These are phyloP conservation scores for Chrysopilus asiliformis DNA, from an alignment of 2,888 invertebrate genomes.

Conservation along the genomic window DNA sequence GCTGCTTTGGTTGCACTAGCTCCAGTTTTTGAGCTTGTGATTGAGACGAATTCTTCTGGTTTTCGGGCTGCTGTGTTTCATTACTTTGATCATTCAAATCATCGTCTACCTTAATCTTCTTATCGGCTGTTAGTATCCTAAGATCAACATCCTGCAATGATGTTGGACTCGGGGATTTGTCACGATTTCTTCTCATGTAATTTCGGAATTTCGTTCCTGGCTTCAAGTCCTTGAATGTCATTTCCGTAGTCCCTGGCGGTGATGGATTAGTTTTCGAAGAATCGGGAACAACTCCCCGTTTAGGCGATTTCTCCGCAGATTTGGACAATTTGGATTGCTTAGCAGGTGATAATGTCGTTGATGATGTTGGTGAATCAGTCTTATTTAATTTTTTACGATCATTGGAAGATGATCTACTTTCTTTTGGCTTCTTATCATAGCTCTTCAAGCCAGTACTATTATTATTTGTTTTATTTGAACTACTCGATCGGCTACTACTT, in stretches of 20 bases:
- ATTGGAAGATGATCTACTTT: no score
- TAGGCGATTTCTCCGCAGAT: constrained; percentile 12
- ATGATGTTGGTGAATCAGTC: constrained; percentile 6
- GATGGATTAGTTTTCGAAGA: constrained; percentile 3
- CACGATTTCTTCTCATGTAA: constrained; percentile 52
- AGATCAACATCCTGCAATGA: constrained; percentile 16
- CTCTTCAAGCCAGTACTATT: no score
- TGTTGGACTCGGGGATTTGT: constrained; percentile 43
- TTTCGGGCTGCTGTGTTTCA: no score
- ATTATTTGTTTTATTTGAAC: no score
- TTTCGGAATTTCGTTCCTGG: constrained; percentile 44
- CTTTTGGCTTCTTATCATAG: no score
- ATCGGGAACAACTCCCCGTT: constrained; percentile 6
- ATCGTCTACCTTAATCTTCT: no score
- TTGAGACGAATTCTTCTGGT: not conserved
- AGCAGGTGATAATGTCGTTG: no score
- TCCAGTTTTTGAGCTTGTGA: not conserved
- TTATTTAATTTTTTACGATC: no score
- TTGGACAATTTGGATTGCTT: constrained; percentile 3
- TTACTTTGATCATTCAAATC: no score
- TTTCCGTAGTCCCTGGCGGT: constrained; percentile 2
- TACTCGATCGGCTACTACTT: no score
- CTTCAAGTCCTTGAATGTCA: constrained; percentile 42
- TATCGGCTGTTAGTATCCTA: no score
- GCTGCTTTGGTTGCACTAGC: not conserved